Evolutionary conservation across 1,140 invertebrate genomes (phyloP).

Genomic region (Rhynchophorus ferrugineus): DNA sequence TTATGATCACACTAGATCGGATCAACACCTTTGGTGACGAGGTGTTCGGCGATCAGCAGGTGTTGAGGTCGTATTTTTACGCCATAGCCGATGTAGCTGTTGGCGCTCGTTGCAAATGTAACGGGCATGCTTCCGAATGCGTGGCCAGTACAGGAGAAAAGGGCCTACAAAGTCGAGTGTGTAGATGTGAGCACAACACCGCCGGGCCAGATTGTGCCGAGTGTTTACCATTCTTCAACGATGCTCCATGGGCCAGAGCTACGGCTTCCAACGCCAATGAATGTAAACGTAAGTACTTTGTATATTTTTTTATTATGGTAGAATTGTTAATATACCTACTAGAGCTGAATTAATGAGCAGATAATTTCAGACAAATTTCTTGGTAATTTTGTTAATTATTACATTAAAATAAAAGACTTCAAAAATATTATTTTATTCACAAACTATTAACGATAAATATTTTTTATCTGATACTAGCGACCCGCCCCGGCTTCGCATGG

Average conservation of each 20-base stretch:
- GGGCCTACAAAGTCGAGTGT: constrained; percentile 47
- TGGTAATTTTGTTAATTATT: too few species aligned
- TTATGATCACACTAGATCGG: constrained; percentile 80
- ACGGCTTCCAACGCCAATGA: constrained; percentile 82
- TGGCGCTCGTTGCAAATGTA: constrained; percentile 96
- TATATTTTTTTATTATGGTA: neutral
- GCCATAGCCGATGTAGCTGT: constrained; percentile 94
- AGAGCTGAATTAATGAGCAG: too few species aligned
- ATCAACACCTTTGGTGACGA: constrained; percentile 98
- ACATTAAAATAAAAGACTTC: too few species aligned
- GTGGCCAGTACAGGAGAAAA: constrained; percentile 51
- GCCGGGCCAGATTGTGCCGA: constrained; percentile 84
- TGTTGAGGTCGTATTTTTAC: constrained; percentile 95
- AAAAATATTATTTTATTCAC: too few species aligned
- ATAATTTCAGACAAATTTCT: too few species aligned
- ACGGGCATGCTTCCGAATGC: constrained; percentile 92
- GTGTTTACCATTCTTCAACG: constrained; percentile 93
- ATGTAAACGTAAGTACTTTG: constrained; percentile 87
- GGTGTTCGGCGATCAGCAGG: constrained; percentile 86
- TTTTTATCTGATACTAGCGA: too few species aligned
- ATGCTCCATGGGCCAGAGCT: constrained; percentile 88
- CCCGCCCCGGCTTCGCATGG: too few species aligned
- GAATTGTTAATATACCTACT: too few species aligned
- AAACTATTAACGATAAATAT: too few species aligned
- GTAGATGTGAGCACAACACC: constrained; percentile 92